These are phyloP conservation scores for Notamacropus eugenii DNA, from an alignment of 2,797 vertebrate genomes.

Conservation along the genomic window DNA sequence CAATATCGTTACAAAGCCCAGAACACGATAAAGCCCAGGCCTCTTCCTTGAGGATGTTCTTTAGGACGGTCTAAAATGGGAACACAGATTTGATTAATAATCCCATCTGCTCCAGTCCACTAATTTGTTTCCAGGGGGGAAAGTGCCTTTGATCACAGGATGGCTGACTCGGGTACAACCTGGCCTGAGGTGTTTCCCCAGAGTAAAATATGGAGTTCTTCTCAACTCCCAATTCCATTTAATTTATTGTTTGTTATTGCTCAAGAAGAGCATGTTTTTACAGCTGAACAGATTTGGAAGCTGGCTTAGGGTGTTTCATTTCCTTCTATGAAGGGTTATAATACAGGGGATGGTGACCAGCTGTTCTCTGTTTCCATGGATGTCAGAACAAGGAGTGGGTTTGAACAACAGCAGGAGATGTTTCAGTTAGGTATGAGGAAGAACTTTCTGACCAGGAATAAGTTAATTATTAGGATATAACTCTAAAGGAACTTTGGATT, in stretches of 20 bases:
- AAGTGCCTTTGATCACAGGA: constrained; percentile 69
- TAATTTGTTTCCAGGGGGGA: constrained; percentile 76
- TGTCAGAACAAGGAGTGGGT: constrained; percentile 23
- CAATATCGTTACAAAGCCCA: constrained; percentile 22
- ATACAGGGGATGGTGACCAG: constrained; percentile 70
- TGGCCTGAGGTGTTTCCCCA: constrained; percentile 80
- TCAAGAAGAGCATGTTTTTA: constrained; percentile 86
- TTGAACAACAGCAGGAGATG: constrained; percentile 37
- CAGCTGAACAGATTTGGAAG: constrained; percentile 85
- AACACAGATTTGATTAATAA: constrained; percentile 71
- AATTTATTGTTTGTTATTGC: constrained; percentile 86
- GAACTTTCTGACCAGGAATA: constrained; percentile 55
- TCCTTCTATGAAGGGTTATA: constrained; percentile 76
- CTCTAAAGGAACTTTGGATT: not conserved
- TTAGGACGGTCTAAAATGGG: constrained; percentile 57
- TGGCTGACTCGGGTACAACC: constrained; percentile 69
- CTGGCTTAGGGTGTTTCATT: constrained; percentile 81
- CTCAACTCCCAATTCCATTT: constrained; percentile 79
- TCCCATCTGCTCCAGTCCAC: constrained; percentile 65
- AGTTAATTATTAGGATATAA: not conserved
- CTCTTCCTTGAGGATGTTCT: constrained; percentile 69
- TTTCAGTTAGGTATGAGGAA: constrained; percentile 58
- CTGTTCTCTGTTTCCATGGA: constrained; percentile 70
- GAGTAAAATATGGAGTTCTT: constrained; percentile 80
- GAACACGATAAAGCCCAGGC: constrained; percentile 60